These are phyloP conservation scores for Nematostella vectensis DNA, from an alignment of 92 coral and sea anemone species.

Conservation along the genomic window DNA sequence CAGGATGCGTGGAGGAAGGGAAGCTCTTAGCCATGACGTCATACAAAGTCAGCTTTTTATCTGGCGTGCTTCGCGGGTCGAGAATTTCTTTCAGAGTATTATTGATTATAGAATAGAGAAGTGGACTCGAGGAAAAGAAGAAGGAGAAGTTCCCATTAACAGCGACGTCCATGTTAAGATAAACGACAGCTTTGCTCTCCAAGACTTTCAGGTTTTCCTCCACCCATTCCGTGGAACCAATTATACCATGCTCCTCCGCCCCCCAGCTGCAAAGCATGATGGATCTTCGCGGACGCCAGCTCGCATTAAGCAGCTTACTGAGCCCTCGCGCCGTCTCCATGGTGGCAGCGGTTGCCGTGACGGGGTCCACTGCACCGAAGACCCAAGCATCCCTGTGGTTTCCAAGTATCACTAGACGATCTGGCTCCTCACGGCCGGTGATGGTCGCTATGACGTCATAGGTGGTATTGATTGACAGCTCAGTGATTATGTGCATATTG, in stretches of 20 bases:
- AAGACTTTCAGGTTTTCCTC: constrained; percentile 62
- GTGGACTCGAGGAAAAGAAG: constrained; percentile 52
- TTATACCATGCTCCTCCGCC: constrained; percentile 58
- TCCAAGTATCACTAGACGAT: constrained; percentile 79
- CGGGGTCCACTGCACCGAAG: constrained; percentile 72
- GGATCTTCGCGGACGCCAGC: constrained; percentile 82
- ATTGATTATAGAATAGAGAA: constrained; percentile 44
- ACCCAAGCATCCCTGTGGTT: constrained; percentile 87
- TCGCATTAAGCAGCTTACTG: constrained; percentile 47
- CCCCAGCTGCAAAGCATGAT: constrained; percentile 84
- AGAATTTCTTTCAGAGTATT: constrained; percentile 38
- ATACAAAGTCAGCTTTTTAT: constrained; percentile 34
- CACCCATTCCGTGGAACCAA: constrained; percentile 75
- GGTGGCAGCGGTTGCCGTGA: constrained; percentile 59
- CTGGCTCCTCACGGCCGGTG: constrained; percentile 66
- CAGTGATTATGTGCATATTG: neutral
- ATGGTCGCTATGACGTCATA: constrained; percentile 71
- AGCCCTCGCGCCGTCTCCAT: constrained; percentile 81
- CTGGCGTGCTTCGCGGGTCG: constrained; percentile 42
- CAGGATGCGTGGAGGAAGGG: constrained; percentile 16
- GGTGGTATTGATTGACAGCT: constrained; percentile 25
- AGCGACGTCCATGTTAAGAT: constrained; percentile 70
- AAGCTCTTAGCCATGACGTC: constrained; percentile 71
- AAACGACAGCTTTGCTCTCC: constrained; percentile 60
- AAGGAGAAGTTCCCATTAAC: constrained; percentile 62